A percentile compares a stretch with the other conserved stretches of the same genome.
These are phyloP conservation scores for Tragelaphus scriptus DNA, from an alignment of 2,113 vertebrate genomes.

Conservation along the genomic window DNA sequence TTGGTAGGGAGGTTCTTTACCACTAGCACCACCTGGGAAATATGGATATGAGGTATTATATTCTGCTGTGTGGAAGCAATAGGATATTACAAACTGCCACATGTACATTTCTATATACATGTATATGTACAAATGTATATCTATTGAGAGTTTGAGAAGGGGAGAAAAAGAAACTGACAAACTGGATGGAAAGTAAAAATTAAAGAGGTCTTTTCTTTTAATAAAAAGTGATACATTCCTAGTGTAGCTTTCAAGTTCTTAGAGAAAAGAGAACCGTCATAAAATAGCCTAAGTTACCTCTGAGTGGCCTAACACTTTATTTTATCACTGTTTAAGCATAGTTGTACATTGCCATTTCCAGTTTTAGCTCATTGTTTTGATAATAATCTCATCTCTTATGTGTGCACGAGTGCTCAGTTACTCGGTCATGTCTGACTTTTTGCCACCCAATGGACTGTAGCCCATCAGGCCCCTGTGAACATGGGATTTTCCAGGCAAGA, in stretches of 20 bases:
- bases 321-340: neutral
- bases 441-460: neutral
- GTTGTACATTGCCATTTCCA: neutral
- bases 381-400: neutral
- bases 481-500: neutral
- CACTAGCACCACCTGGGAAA: too few species aligned
- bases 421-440: neutral
- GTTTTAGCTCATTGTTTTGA: neutral
- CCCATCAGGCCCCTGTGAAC: neutral
- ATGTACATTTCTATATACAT: too few species aligned
- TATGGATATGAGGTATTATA: neutral
- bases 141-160: neutral
- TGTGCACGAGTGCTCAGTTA: neutral
- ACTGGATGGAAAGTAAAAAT: neutral
- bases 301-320: neutral
- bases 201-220: neutral
- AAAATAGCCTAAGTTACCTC: too few species aligned
- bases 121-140: rapidly evolving
- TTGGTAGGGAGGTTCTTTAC: too few species aligned
- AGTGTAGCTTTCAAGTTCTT: neutral
- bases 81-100: neutral
- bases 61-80: neutral
- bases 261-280: neutral
- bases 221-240: neutral
- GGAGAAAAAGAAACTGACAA: neutral